Conservation (phyloP, 2,888 invertebrate species). For the Diaphora mendica region DNA sequence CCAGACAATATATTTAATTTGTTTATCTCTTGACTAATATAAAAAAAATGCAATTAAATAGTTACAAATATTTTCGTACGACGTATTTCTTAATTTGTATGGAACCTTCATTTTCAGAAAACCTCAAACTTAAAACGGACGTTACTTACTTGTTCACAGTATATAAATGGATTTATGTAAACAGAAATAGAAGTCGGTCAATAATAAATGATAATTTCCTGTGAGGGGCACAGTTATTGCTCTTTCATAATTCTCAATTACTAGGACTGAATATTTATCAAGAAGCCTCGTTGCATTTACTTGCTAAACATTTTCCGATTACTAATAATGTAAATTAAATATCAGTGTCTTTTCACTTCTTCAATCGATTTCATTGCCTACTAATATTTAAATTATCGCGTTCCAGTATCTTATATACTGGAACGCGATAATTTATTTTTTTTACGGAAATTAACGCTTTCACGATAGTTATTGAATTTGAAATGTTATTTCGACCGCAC, state of each 20-base stretch:
- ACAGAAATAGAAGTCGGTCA: slow-evolving; percentile 29
- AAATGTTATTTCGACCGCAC: too few species aligned
- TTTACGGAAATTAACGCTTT: too few species aligned
- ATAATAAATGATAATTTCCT: slow-evolving; percentile 31
- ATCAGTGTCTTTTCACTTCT: too few species aligned
- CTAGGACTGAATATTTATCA: slow-evolving; percentile 39
- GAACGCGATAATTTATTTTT: too few species aligned
- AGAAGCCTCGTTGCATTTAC: slow-evolving; percentile 19
- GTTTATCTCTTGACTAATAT: too few species aligned
- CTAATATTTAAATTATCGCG: too few species aligned
- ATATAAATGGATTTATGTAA: background rate
- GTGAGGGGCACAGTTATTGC: slow-evolving; percentile 13
- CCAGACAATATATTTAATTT: too few species aligned
- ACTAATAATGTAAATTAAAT: background rate
- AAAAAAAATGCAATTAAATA: too few species aligned
- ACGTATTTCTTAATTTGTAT: background rate
- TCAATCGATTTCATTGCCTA: background rate
- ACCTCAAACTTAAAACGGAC: background rate
- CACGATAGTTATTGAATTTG: too few species aligned
- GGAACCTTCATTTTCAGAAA: background rate
- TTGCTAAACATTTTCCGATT: background rate
- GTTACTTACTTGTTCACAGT: background rate
- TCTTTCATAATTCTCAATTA: slow-evolving; percentile 24
- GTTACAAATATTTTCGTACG: background rate
- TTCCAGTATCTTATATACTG: too few species aligned